These are phyloP conservation scores for Chaenodraco wilsoni DNA, from an alignment of 2,797 vertebrate genomes.

Conservation along the genomic window DNA sequence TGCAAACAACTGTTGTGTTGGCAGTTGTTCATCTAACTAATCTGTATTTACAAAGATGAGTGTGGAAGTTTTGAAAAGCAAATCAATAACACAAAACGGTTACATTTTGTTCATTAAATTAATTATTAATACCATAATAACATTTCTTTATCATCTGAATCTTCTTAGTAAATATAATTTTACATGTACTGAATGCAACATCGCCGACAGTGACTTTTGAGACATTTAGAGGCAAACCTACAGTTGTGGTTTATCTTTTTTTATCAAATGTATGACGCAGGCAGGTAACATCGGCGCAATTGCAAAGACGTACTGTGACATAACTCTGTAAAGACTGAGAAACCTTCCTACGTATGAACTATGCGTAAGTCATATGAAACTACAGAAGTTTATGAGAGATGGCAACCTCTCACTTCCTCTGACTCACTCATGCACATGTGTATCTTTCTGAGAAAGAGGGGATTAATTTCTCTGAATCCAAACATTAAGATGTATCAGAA, in stretches of 20 bases:
- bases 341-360: constrained; percentile 40
- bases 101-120: background rate
- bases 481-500: background rate
- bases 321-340: constrained; percentile 50
- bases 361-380: constrained; percentile 30
- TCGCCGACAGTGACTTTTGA: background rate
- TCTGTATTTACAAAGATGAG: background rate
- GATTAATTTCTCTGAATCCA: constrained; percentile 25
- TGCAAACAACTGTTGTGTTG: background rate
- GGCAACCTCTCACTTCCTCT: constrained; percentile 72
- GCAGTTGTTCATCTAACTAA: background rate
- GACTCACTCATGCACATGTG: constrained; percentile 55
- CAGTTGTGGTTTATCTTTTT: constrained; percentile 7
- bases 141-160: background rate
- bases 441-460: constrained; percentile 8
- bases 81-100: background rate
- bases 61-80: background rate
- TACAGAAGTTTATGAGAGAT: constrained; percentile 31
- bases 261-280: constrained; percentile 58
- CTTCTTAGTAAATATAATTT: background rate
- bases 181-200: background rate
- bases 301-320: constrained; percentile 47
- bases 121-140: background rate
- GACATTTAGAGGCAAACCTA: background rate
- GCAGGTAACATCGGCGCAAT: constrained; percentile 22